A percentile compares a stretch with the other conserved stretches of the same genome.
These are phyloP conservation scores for Aphelinus certus DNA, from an alignment of 1,140 invertebrate genomes.

Conservation along the genomic window DNA sequence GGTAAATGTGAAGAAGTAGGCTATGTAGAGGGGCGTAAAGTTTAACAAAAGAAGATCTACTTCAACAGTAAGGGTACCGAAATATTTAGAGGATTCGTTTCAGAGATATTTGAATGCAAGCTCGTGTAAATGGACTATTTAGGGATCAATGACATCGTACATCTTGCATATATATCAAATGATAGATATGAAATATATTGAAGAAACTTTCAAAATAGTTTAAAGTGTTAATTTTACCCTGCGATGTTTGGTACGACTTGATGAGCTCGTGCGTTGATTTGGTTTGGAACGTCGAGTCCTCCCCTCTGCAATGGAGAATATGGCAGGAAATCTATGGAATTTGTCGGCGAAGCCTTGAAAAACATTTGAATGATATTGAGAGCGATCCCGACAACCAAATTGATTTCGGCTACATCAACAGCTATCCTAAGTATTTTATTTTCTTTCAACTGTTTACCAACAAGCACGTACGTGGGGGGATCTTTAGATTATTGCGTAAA, in stretches of 20 bases:
- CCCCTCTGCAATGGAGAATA: conserved; percentile 71
- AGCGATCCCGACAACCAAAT: too few species aligned
- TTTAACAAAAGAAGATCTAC: too few species aligned
- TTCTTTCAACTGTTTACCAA: conserved; percentile 32
- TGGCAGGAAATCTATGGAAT: conserved; percentile 70
- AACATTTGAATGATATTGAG: background rate
- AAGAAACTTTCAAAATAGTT: background rate
- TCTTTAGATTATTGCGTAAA: conserved; percentile 19
- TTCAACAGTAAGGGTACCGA: too few species aligned
- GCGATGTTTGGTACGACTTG: conserved; percentile 66
- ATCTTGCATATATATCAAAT: background rate
- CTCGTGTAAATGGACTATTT: too few species aligned
- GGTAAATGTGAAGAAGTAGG: too few species aligned
- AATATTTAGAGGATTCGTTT: too few species aligned
- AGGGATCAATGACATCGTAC: too few species aligned
- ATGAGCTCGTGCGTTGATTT: conserved; percentile 64
- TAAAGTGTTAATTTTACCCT: conserved; percentile 53
- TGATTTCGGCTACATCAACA: too few species aligned
- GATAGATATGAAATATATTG: background rate
- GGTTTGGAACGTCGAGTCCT: conserved; percentile 57
- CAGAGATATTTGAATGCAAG: too few species aligned
- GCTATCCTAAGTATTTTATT: background rate
- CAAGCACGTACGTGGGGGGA: conserved; percentile 13
- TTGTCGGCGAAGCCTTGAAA: conserved; percentile 68
- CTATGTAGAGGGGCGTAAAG: too few species aligned